Evolutionary conservation across 2,113 vertebrate genomes (phyloP).

Genomic region (Chamaea fasciata): DNA sequence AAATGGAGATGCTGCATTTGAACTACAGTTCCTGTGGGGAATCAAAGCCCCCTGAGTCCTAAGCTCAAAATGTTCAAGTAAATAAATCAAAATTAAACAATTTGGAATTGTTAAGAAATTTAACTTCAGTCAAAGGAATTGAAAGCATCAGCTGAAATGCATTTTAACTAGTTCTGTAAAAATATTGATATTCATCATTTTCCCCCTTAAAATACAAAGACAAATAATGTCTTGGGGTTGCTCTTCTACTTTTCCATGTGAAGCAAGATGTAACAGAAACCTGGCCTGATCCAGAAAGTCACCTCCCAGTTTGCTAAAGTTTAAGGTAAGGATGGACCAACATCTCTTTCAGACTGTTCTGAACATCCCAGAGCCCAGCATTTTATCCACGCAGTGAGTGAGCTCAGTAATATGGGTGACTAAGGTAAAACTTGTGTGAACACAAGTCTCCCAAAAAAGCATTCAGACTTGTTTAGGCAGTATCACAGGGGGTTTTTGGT

Average conservation of each 20-base stretch:
- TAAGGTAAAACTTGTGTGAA: background rate
- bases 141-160: background rate
- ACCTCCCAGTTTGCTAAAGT: background rate
- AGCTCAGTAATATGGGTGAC: background rate
- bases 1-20: background rate
- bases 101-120: background rate
- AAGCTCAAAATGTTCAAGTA: background rate
- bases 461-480: background rate
- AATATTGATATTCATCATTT: background rate
- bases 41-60: background rate
- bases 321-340: background rate
- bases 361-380: background rate
- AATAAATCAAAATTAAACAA: background rate
- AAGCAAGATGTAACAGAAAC: background rate
- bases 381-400: background rate
- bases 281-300: background rate
- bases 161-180: background rate
- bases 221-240: background rate
- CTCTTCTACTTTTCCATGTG: background rate
- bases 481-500: background rate
- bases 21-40: background rate
- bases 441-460: background rate
- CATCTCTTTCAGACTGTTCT: background rate
- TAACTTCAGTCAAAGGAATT: background rate
- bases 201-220: background rate